These are phyloP conservation scores for Habrosyne pyritoides DNA, from an alignment of 2,888 invertebrate species.

Conservation along the genomic window DNA sequence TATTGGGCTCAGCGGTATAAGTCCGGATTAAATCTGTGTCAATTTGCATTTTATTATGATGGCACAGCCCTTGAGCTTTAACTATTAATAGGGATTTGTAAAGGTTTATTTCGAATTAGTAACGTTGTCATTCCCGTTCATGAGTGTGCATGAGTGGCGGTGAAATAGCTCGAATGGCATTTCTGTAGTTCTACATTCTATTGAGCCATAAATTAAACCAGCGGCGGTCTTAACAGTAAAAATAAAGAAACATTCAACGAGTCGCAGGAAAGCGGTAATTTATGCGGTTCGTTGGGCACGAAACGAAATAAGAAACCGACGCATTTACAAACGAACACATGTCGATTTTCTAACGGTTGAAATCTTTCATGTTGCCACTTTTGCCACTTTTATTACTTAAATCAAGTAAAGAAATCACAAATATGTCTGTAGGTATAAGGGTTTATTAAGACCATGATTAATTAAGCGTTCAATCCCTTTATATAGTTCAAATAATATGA, in stretches of 20 bases:
- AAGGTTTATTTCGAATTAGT: constrained; percentile 55
- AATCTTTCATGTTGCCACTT: constrained; percentile 10
- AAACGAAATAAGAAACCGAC: constrained; percentile 55
- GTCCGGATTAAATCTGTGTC: constrained; percentile 76
- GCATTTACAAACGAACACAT: constrained; percentile 40
- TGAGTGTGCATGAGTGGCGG: constrained; percentile 22
- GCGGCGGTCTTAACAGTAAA: constrained; percentile 49
- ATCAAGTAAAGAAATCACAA: neutral
- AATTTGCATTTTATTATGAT: constrained; percentile 81
- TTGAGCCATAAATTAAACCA: constrained; percentile 56
- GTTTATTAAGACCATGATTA: neutral
- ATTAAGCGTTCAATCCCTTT: neutral
- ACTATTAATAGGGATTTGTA: constrained; percentile 68
- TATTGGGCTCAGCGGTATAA: constrained; percentile 72
- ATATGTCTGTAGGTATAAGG: neutral
- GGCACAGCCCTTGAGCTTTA: constrained; percentile 65
- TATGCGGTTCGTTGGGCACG: constrained; percentile 57
- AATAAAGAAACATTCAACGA: constrained; percentile 54
- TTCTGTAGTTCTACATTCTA: constrained; percentile 45
- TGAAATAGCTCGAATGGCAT: constrained; percentile 41
- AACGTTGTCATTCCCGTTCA: constrained; percentile 28
- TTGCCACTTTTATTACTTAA: constrained; percentile 18
- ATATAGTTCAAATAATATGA: neutral
- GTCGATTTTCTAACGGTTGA: constrained; percentile 26
- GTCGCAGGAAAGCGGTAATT: constrained; percentile 63